Conservation (phyloP, 2,113 vertebrate genomes). For the Dromaius novaehollandiae region DNA sequence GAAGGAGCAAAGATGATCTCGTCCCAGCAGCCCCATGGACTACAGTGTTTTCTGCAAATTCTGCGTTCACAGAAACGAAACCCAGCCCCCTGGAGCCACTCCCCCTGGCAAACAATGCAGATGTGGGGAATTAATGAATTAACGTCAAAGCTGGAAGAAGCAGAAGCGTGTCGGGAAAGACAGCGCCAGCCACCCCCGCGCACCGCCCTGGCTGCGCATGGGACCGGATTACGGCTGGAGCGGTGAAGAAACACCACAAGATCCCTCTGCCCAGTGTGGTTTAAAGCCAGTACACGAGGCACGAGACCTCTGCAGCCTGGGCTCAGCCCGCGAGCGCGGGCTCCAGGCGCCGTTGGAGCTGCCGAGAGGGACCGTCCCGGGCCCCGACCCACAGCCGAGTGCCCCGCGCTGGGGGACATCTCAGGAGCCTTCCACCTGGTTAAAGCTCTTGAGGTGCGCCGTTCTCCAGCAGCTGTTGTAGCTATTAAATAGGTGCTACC, state of each 20-base stretch:
- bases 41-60: not conserved
- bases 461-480: not conserved
- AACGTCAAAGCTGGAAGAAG: not conserved
- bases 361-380: not conserved
- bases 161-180: not conserved
- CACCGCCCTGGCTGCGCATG: too few relatives aligned
- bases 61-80: not conserved
- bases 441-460: not conserved
- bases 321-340: too few relatives aligned
- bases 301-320: not conserved
- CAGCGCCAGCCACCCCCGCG: not conserved
- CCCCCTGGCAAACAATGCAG: constrained; percentile 3
- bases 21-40: not conserved
- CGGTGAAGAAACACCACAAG: not conserved
- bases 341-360: rapidly evolving
- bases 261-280: not conserved
- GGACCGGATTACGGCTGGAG: not conserved
- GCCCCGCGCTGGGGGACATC: not conserved
- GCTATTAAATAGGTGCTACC: not conserved
- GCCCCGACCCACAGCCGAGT: not conserved
- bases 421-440: rapidly evolving
- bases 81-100: not conserved
- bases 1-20: not conserved
- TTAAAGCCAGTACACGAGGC: not conserved
- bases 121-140: not conserved